Base-by-base conservation (phyloP, 2,797 vertebrate species). In the Cirrhinus molitorella region DNA sequence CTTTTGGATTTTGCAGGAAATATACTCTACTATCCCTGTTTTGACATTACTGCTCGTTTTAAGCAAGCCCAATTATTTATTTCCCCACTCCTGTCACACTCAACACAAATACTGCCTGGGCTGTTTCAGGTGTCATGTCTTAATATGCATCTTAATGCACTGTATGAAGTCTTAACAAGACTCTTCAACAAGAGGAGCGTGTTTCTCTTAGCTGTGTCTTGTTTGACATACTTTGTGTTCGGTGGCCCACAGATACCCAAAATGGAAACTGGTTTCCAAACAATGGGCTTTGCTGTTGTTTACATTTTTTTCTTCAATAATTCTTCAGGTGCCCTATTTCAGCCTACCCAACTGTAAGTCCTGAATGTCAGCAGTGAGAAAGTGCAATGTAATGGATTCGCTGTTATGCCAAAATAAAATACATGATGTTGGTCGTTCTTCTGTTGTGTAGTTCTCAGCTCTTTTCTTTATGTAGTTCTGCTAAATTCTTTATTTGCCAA, bases 281-380 rank as follows among this genome's bases (percentile, higher is more conserved):
- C 66, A 72, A 68, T 66, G 63, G 53, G 77, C 79, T 83, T 87
- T 82, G 84, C 65, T 88, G 81, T 83, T 81, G 86, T 91, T 92
- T 91, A 91, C 88, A 89, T 89, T 89, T 82, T 73, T 51, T 81
- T 23, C 77, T 68, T 84, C 70, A 77, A 53, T 59, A 63, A 76
- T 88, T 79, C 55, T 89, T 37, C 57, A 86, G 61, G 90, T 87
- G 84, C 86, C 79, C 86, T 88, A 16, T 72, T 71, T 72, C 61
- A 85, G 43, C 61, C 77, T 57, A 72, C 43, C 83, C 76, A 67
- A 76, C 63, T 83, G 45, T 76, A 71, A 72, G 63, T 86, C 51
- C 75, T 85, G 72, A 87, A 84, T 81, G 73, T 83, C 72, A 83
- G 77, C 72, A 61, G 67, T 65, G 25, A 71, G 47, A 80, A 63